Percentiles rank a stretch among this genome's conserved stretches.
These are phyloP conservation scores for Manacus vitellinus DNA, from an alignment of 2,113 vertebrate genomes.

Conservation along the genomic window DNA sequence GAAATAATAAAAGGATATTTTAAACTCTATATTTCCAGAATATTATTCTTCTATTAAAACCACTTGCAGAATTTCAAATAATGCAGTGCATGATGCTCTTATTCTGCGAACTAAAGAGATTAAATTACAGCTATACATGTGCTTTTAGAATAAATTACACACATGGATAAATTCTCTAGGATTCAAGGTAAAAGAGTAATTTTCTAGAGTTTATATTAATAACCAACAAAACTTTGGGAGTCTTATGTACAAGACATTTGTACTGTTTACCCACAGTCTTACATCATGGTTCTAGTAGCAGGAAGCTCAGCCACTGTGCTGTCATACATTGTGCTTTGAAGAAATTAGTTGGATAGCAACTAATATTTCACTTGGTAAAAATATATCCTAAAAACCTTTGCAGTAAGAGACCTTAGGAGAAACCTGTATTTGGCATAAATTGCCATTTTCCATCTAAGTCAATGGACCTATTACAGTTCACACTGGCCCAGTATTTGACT, in stretches of 20 bases:
- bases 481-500: fast-evolving
- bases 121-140: background rate
- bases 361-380: background rate
- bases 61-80: background rate
- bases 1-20: background rate
- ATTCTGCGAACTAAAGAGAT: background rate
- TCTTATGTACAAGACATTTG: background rate
- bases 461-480: background rate
- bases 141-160: background rate
- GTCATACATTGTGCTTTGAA: background rate
- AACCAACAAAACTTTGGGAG: background rate
- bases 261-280: background rate
- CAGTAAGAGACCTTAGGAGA: background rate
- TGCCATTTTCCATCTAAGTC: background rate
- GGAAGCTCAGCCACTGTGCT: background rate
- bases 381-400: background rate
- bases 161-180: background rate
- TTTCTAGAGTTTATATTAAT: background rate
- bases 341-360: background rate
- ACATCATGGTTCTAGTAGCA: background rate
- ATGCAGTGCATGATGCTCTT: background rate
- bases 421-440: background rate
- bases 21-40: background rate
- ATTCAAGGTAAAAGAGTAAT: background rate
- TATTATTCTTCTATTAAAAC: background rate